Evolutionary conservation across 2,113 vertebrate species (phyloP), one percentile per base, ranked within the genome.

Genomic region (Struthio camelus): DNA sequence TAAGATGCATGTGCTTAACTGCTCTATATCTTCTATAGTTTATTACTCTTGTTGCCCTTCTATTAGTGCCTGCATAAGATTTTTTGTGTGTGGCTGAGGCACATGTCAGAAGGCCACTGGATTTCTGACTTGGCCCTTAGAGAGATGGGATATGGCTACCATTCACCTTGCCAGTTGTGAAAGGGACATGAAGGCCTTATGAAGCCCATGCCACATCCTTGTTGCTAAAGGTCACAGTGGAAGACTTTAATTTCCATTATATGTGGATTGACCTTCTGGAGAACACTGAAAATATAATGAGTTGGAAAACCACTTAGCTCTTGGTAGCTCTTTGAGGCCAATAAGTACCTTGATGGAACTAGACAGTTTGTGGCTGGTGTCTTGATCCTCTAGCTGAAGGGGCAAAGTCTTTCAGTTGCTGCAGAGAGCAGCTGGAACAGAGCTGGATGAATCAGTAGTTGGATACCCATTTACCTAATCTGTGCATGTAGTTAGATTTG

Each of bases 221-320:
- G 27, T 30, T 69, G 44, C 40, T 34, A 38, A 28, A 67, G 46
- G 30, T 40, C 36, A 2, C 32, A 11, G 28, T 1, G 14, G 54
- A 40, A 72, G 70, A 25, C 8, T 34, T 65, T 42, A 34, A 15
- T 92, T 85, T 78, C 50, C 59, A 14, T 75, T 40, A 4, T 5
- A 0, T 9, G 32, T 28, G 71, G 27, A 5, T 71, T 82, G 42
- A 32, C 18, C 75, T 0, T 46, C 36, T 42, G 70, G 65, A 28
- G 36, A 34, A 44, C 10, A 46, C 30, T 38, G 62, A 42, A 59
- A 67, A 17, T 13, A 4, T 0, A 1, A 0, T 36, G 71, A 20
- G 61, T 19, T 67, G 62, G 32, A 17, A 20, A n/a, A 27, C 19
- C 7, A 7, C 0, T 0, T 17, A 11, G 61, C 48, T 1, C 25